Conservation (phyloP, 2,888 invertebrate species). For the Pterostichus niger region DNA sequence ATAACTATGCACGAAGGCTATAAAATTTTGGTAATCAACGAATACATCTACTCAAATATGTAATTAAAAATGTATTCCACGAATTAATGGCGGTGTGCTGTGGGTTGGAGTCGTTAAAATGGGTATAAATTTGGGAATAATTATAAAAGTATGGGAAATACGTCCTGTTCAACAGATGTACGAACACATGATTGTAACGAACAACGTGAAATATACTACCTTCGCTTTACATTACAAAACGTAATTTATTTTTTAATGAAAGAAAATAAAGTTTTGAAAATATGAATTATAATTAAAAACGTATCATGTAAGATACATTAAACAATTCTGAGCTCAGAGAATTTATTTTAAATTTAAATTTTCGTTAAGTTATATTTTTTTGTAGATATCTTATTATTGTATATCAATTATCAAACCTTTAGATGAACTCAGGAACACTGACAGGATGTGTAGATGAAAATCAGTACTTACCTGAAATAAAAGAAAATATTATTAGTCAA, state of each 20-base stretch:
- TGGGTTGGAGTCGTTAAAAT: slow-evolving; percentile 47
- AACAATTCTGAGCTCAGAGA: not conserved
- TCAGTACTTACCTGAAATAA: slow-evolving; percentile 18
- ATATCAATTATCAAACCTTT: not conserved
- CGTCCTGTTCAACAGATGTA: slow-evolving; percentile 12
- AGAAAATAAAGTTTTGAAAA: not conserved
- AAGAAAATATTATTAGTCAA: not conserved
- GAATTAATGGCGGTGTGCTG: slow-evolving; percentile 53
- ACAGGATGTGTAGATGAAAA: not conserved
- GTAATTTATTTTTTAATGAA: slow-evolving; percentile 35
- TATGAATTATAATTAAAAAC: slow-evolving; percentile 6
- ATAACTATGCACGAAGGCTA: slow-evolving; percentile 30
- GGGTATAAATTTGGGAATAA: slow-evolving; percentile 60
- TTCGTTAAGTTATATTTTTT: not conserved
- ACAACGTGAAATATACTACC: no score
- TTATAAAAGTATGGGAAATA: slow-evolving; percentile 57
- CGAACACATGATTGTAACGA: not conserved
- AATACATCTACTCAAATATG: slow-evolving; percentile 59
- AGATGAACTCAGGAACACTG: not conserved
- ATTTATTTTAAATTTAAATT: not conserved
- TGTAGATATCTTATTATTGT: not conserved
- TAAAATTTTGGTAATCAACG: slow-evolving; percentile 64
- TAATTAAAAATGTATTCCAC: slow-evolving; percentile 63
- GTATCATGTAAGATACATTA: not conserved
- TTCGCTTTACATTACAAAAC: not conserved